Evolutionary conservation across 2,797 vertebrate genomes (phyloP).

Genomic region (Cacajao melanocephalus): DNA sequence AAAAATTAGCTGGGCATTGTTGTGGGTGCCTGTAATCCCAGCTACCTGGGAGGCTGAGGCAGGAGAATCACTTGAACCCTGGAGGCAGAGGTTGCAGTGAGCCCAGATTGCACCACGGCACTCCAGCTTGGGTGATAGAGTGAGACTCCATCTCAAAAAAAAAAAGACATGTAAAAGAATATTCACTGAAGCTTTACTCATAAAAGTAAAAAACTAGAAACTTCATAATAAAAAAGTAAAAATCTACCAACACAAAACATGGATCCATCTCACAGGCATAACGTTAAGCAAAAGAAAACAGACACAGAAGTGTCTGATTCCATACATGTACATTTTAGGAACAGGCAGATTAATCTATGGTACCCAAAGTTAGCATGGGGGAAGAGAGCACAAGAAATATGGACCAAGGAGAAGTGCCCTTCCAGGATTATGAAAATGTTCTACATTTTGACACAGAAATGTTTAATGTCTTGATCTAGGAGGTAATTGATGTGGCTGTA

Average conservation of each 20-base stretch:
- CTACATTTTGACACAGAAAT: neutral
- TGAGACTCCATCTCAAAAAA: neutral
- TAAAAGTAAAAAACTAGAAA: neutral
- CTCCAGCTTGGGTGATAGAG: neutral
- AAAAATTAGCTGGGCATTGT: neutral
- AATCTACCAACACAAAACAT: neutral
- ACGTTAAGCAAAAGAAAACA: neutral
- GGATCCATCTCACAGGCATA: neutral
- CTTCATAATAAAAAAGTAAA: neutral
- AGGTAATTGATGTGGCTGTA: neutral
- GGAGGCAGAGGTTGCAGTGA: neutral
- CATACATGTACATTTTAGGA: neutral
- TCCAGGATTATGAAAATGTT: neutral
- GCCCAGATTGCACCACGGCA: rapidly evolving
- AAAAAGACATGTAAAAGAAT: neutral
- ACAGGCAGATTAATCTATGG: neutral
- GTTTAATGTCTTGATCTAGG: neutral
- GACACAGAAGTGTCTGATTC: neutral
- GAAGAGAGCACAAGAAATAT: neutral
- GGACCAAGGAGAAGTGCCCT: neutral
- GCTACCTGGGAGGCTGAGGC: neutral
- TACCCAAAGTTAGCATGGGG: neutral
- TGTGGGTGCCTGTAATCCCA: neutral
- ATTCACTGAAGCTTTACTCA: neutral
- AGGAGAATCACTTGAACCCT: neutral